Evolutionary conservation across 2,797 vertebrate species (phyloP).

Genomic region (Steatocranus sp.): DNA sequence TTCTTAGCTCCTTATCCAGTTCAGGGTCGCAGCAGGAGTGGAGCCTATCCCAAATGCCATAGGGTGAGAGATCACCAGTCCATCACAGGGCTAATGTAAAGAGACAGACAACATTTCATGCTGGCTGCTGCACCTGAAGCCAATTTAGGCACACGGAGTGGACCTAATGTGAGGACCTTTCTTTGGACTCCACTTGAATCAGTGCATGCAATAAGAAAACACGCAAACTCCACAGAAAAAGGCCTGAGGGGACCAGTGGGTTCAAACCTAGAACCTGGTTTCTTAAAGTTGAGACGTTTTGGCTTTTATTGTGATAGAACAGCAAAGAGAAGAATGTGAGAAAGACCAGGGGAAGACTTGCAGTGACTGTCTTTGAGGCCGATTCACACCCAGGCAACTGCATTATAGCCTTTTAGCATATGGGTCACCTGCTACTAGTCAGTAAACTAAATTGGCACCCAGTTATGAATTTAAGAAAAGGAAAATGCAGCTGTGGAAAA

Average conservation of each 20-base stretch:
- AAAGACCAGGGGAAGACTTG: not conserved
- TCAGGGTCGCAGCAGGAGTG: not conserved
- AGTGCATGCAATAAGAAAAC: not conserved
- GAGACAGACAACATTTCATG: not conserved
- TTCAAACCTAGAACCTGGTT: accelerated
- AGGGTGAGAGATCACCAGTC: not conserved
- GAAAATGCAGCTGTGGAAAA: not conserved
- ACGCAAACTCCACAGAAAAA: not conserved
- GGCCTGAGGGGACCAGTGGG: accelerated
- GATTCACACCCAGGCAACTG: not conserved
- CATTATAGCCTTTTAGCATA: not conserved
- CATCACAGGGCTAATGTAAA: not conserved
- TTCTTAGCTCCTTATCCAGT: not conserved
- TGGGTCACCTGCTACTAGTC: not conserved
- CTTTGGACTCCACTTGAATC: not conserved
- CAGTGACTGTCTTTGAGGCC: not conserved
- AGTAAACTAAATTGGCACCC: not conserved
- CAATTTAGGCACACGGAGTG: not conserved
- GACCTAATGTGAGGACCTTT: not conserved
- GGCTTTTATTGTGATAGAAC: not conserved
- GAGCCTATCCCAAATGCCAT: not conserved
- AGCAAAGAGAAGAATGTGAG: not conserved
- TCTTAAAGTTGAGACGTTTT: not conserved
- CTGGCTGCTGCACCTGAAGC: not conserved
- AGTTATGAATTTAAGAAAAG: not conserved